phyloP scores from a whole-genome alignment of 2,797 vertebrate species.

The Momotus momota region DNA sequence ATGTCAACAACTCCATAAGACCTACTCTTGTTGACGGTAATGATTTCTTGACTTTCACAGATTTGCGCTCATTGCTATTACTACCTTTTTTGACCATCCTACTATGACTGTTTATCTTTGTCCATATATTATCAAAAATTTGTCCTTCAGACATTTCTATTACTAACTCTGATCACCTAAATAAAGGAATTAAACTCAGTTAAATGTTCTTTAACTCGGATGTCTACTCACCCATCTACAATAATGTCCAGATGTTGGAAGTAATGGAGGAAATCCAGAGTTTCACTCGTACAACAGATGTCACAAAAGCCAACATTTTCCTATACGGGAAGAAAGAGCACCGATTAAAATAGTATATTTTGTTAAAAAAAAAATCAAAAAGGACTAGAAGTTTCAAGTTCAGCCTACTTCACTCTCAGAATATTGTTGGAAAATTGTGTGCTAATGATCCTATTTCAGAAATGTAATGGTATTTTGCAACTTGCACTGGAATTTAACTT shows the following conservation, averaged over 20 bases:
- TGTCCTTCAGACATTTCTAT: neutral
- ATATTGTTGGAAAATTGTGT: neutral
- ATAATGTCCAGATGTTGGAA: neutral
- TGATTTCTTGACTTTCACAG: neutral
- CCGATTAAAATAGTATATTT: neutral
- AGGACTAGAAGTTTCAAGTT: neutral
- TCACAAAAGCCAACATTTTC: neutral
- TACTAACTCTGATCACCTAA: neutral
- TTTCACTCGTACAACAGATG: neutral
- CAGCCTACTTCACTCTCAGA: neutral
- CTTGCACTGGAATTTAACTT: neutral
- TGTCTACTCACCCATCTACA: neutral
- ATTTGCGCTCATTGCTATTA: neutral
- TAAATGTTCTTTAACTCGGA: neutral
- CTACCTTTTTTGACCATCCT: neutral
- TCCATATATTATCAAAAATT: neutral
- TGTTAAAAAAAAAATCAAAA: rapidly evolving
- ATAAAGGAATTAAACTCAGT: neutral
- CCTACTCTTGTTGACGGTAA: neutral
- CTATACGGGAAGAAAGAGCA: neutral
- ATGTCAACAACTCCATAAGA: neutral
- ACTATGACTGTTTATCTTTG: neutral
- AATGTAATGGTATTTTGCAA: neutral
- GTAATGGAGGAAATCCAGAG: neutral
- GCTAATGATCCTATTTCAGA: neutral